Conservation (phyloP, 1,140 invertebrate genomes). For the Lordiphosa clarofinis region DNA sequence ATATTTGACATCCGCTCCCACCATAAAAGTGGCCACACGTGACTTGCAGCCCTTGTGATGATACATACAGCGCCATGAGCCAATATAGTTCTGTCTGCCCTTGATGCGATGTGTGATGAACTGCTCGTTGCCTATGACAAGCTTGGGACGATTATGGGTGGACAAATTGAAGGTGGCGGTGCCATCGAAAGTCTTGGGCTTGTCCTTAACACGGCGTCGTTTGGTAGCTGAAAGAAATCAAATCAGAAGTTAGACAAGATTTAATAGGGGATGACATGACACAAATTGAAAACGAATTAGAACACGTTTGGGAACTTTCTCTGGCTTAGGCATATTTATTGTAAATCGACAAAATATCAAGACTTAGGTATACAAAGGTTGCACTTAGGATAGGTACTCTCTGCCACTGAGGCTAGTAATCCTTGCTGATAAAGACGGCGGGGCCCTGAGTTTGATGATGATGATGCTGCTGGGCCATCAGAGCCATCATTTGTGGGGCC, state of each 20-base stretch:
- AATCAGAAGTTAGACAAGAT: conserved; percentile 2
- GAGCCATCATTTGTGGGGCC: conserved; percentile 57
- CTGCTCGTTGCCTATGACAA: conserved; percentile 35
- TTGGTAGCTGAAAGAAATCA: conserved; percentile 23
- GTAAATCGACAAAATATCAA: conserved; percentile 33
- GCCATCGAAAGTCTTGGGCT: conserved; percentile 27
- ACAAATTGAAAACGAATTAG: too few relatives aligned
- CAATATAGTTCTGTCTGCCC: conserved; percentile 31
- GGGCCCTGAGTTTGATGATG: conserved; percentile 3
- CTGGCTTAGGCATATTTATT: conserved; percentile 22
- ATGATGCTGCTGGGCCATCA: conserved; percentile 61
- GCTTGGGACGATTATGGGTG: conserved; percentile 28
- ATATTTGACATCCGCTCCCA: conserved; percentile 46
- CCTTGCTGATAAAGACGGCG: conserved; percentile 55
- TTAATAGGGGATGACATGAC: too few relatives aligned
- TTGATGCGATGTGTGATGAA: conserved; percentile 38
- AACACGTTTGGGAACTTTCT: not conserved
- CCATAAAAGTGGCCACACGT: conserved; percentile 32
- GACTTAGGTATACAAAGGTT: conserved; percentile 26
- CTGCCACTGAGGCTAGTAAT: conserved; percentile 34
- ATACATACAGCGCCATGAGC: conserved; percentile 53
- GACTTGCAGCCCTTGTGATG: conserved; percentile 52
- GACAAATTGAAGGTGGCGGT: conserved; percentile 25
- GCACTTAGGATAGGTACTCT: conserved; percentile 49
- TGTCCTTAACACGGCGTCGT: conserved; percentile 10